These are phyloP conservation scores for Carcina quercana DNA, from an alignment of 2,888 invertebrate species.

Conservation along the genomic window DNA sequence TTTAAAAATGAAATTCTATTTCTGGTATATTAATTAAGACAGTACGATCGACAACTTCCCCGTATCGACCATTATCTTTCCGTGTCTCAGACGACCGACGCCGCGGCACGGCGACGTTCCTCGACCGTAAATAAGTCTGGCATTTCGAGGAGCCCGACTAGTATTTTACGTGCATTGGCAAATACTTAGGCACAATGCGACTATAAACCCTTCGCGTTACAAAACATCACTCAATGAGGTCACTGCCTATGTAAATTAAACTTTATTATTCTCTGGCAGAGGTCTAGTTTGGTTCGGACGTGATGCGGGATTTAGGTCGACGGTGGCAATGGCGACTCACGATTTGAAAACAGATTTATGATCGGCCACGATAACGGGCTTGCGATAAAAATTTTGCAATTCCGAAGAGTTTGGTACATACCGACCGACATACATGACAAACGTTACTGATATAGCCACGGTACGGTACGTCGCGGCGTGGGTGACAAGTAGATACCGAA, in stretches of 20 bases:
- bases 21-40: too few species aligned
- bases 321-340: constrained; percentile 59
- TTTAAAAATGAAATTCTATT: too few species aligned
- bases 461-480: not conserved
- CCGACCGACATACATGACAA: constrained; percentile 16
- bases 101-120: constrained; percentile 23
- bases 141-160: constrained; percentile 64
- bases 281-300: constrained; percentile 40
- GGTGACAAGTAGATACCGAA: too few species aligned
- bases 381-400: constrained; percentile 69
- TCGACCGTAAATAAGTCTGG: constrained; percentile 65
- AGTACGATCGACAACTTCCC: too few species aligned
- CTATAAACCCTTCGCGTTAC: constrained; percentile 47
- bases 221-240: constrained; percentile 48
- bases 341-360: constrained; percentile 74
- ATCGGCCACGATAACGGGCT: constrained; percentile 70
- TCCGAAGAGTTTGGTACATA: constrained; percentile 36
- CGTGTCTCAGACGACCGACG: constrained; percentile 18
- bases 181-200: constrained; percentile 71
- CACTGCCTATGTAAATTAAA: constrained; percentile 40
- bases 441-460: too few species aligned
- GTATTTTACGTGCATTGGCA: constrained; percentile 71
- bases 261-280: constrained; percentile 43
- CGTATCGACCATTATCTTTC: constrained; percentile 27
- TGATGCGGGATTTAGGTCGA: constrained; percentile 38